Conservation (phyloP, 2,888 invertebrate genomes). For the Athripsodes cinereus region DNA sequence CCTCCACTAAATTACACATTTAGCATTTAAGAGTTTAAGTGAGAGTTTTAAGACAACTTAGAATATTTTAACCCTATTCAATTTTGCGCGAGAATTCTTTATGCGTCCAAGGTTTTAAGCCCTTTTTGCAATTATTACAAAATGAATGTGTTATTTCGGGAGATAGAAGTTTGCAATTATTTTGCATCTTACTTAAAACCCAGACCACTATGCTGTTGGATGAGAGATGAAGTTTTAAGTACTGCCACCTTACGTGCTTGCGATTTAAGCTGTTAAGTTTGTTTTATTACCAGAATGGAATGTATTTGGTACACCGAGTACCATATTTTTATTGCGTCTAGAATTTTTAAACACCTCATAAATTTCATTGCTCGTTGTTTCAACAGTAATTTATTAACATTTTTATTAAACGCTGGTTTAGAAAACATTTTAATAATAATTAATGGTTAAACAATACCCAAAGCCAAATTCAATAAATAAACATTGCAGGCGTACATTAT, state of each 20-base stretch:
- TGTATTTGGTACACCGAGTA: slow-evolving; percentile 18
- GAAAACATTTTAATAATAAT: slow-evolving; percentile 18
- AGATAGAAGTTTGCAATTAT: slow-evolving; percentile 14
- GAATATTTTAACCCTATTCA: slow-evolving; percentile 16
- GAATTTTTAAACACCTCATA: background rate
- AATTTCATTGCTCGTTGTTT: too few species aligned
- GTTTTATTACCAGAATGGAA: slow-evolving; percentile 23
- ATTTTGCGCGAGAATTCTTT: slow-evolving; percentile 17
- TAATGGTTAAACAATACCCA: slow-evolving; percentile 24
- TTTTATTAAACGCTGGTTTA: slow-evolving; percentile 17
- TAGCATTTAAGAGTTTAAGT: slow-evolving; percentile 20
- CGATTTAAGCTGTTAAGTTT: slow-evolving; percentile 24
- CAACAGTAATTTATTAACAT: too few species aligned
- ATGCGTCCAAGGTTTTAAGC: slow-evolving; percentile 12
- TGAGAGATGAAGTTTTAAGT: slow-evolving; percentile 15
- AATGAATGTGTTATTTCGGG: slow-evolving; percentile 16
- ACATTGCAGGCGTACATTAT: too few species aligned
- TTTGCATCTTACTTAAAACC: slow-evolving; percentile 13
- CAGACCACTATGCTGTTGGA: background rate
- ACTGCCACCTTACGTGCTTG: slow-evolving; percentile 20
- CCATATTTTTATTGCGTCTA: slow-evolving; percentile 10
- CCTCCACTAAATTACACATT: slow-evolving; percentile 26
- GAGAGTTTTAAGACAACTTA: slow-evolving; percentile 9
- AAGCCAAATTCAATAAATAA: background rate
- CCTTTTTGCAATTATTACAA: slow-evolving; percentile 17